These are phyloP conservation scores for Alviniconcha marisindica DNA, from an alignment of 1,140 invertebrate species.

Conservation along the genomic window DNA sequence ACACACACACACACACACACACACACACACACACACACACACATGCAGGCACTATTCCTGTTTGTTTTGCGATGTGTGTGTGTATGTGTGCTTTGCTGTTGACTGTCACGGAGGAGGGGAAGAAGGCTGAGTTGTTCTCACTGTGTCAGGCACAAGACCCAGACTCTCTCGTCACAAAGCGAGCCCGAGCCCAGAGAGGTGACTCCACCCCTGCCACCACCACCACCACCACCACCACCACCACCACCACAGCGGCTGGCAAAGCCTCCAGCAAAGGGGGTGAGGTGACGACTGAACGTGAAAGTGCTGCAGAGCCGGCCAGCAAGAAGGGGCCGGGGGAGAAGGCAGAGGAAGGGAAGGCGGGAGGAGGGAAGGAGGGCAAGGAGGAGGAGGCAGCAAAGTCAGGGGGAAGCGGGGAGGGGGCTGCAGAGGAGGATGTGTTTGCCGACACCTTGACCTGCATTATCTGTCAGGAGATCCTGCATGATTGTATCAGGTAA, in stretches of 20 bases:
- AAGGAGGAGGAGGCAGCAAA: conserved; percentile 3
- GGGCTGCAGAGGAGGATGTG: conserved; percentile 57
- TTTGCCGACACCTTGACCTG: conserved; percentile 70
- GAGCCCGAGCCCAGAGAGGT: no score
- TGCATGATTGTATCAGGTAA: conserved; percentile 75
- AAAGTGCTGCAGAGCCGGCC: not conserved
- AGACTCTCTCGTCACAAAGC: not conserved
- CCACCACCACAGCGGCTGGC: not conserved
- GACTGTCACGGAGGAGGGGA: no score
- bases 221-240: not conserved
- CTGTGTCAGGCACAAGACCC: not conserved
- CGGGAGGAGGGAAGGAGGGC: conserved; percentile 13
- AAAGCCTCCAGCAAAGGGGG: not conserved
- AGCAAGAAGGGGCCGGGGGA: not conserved
- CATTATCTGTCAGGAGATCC: conserved; percentile 73
- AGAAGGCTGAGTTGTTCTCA: no score
- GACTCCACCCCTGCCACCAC: not conserved
- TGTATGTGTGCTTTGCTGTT: no score
- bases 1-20: no score
- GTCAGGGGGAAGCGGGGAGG: not conserved
- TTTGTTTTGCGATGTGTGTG: no score
- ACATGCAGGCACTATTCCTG: no score
- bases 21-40: no score
- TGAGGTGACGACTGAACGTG: not conserved
- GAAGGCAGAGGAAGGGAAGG: not conserved